These are phyloP conservation scores for Gorsachius magnificus DNA, from an alignment of 2,797 vertebrate genomes.

Conservation along the genomic window DNA sequence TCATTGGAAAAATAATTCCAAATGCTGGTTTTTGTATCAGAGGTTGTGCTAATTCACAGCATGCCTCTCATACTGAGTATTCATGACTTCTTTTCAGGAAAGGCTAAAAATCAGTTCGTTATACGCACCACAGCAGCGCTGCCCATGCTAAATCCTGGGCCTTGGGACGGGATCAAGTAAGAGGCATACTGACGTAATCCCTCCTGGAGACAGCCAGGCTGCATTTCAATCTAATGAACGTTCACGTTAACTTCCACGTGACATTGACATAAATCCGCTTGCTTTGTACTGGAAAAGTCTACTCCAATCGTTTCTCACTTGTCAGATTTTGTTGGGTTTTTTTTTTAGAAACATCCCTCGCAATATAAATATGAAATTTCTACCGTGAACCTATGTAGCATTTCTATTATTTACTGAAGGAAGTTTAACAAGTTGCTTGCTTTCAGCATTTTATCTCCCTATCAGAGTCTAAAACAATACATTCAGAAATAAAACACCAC, in stretches of 20 bases:
- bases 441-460: neutral
- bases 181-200: neutral
- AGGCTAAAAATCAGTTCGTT: neutral
- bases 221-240: neutral
- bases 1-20: neutral
- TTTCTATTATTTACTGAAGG: neutral
- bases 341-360: neutral
- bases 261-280: neutral
- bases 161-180: neutral
- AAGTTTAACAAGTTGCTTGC: neutral
- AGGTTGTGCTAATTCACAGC: neutral
- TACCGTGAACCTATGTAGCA: neutral
- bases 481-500: neutral
- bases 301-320: neutral
- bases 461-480: neutral
- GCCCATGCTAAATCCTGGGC: neutral
- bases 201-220: neutral
- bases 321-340: neutral
- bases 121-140: neutral
- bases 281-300: neutral
- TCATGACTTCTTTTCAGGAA: neutral
- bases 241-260: neutral
- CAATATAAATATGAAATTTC: neutral
- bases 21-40: neutral
- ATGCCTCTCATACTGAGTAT: neutral